These are phyloP conservation scores for Excalfactoria chinensis DNA, from an alignment of 2,113 vertebrate genomes.

Conservation along the genomic window DNA sequence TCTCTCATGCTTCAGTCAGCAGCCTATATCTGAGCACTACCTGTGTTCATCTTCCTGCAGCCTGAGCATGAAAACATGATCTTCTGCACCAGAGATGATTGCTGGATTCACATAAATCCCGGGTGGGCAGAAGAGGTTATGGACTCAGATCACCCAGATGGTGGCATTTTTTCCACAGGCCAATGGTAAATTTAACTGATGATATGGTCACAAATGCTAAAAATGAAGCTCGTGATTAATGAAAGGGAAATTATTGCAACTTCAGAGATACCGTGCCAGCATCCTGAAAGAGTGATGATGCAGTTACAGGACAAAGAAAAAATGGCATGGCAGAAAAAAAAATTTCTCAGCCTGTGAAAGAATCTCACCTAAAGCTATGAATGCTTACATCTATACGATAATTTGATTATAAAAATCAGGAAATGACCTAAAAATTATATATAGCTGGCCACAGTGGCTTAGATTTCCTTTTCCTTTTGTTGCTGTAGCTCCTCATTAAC, in stretches of 20 bases:
- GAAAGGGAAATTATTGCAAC: background rate
- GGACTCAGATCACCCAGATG: background rate
- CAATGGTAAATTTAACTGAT: background rate
- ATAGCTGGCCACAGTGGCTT: background rate
- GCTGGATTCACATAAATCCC: background rate
- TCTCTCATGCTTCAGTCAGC: background rate
- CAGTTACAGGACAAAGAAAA: background rate
- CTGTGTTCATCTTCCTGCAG: background rate
- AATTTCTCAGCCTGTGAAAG: background rate
- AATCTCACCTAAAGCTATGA: background rate
- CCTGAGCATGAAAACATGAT: background rate
- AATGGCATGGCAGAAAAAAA: background rate
- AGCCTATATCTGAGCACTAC: background rate
- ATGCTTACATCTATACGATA: background rate
- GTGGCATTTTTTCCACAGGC: rapidly evolving
- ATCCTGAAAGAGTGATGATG: background rate
- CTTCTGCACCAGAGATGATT: background rate
- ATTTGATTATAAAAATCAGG: background rate
- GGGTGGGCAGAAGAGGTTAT: background rate
- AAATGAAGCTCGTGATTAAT: background rate
- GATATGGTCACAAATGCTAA: background rate
- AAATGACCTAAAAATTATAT: background rate
- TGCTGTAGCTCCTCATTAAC: background rate
- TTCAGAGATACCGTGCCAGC: background rate
- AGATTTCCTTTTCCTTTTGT: background rate